Base-by-base conservation (phyloP, 2,113 vertebrate species). In the Nanorana parkeri region DNA sequence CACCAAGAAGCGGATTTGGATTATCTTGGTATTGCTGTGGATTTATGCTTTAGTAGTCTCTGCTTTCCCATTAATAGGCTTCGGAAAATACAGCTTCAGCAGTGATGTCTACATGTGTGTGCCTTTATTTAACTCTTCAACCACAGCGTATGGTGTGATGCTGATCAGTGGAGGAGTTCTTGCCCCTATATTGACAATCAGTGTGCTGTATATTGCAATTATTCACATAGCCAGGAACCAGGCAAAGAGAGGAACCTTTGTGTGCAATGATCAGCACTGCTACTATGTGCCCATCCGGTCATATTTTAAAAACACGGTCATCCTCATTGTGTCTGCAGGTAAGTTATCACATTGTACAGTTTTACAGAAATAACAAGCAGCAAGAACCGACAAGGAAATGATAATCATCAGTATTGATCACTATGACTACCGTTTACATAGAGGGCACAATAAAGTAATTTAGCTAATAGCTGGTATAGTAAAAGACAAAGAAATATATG, bases 231-330 rank as follows among this genome's bases (percentile, higher is more conserved):
- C 91, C 23, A 80, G 89, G 56, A 90, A 87, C 15, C 93, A 94
- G 85, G 90, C 89, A 1, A 84, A 86, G 20, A 85, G 90, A 51
- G 94, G 94, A n/a, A 94, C 91, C 0, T 94, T 93, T 80, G 85
- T 89, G 66, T 94, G 93, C 88, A 93, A 94, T 4, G 89, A 93
- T 72, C 87, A 92, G 79, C 93, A 94, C 85, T 94, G 94, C 58
- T 92, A 90, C 87, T 87, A 93, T 1, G 92, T 94, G 41, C 94
- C 92, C 8, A 92, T 91, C 23, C 90, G 89, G 72, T 89, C 83
- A 20, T 94, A 94, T 82, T 87, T 92, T 77, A 90, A 85, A 78
- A 94, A 92, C 87, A 92, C 92, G 66, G n/a, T 90, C 0, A 87
- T 91, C 11, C 91, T 94, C 88, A 84, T 90, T 6, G 68, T 89